A percentile compares a stretch with the other conserved stretches of the same genome.
Evolutionary conservation across 2,888 invertebrate genomes (phyloP).

Genomic region (Caenorhabditis becei): DNA sequence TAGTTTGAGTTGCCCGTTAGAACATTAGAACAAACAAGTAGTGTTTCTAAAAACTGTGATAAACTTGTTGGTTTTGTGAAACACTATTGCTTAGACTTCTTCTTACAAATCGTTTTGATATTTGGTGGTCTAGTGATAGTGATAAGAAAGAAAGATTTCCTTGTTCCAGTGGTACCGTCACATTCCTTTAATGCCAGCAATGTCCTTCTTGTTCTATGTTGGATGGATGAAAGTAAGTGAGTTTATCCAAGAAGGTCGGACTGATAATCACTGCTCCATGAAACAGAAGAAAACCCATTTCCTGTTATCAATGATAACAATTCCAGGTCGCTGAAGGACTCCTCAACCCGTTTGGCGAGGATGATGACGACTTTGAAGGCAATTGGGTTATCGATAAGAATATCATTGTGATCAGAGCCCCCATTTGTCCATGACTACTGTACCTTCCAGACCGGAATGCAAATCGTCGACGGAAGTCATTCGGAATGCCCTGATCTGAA

Average conservation of each 20-base stretch:
- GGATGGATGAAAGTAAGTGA: constrained; percentile 73
- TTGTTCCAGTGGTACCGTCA: constrained; percentile 54
- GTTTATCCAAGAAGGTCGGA: too few relatives aligned
- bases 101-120: too few relatives aligned
- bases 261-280: too few relatives aligned
- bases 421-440: neutral
- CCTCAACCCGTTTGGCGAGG: constrained; percentile 79
- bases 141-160: too few relatives aligned
- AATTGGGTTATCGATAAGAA: constrained; percentile 74
- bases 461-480: constrained; percentile 67
- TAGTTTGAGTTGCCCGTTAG: too few relatives aligned
- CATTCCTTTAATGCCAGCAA: constrained; percentile 69
- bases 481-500: constrained; percentile 57
- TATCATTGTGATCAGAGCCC: constrained; percentile 56
- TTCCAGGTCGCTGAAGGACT: constrained; percentile 79
- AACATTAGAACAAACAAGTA: too few relatives aligned
- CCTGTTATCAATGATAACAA: too few relatives aligned
- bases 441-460: constrained; percentile 67
- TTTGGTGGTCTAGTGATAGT: too few relatives aligned
- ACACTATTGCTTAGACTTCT: too few relatives aligned
- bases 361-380: constrained; percentile 79
- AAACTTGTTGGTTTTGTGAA: too few relatives aligned
- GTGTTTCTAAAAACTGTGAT: too few relatives aligned
- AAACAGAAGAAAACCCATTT: too few relatives aligned
- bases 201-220: constrained; percentile 73